Conservation (phyloP, 2,797 vertebrate species). For the Bryconaethiops microstoma region DNA sequence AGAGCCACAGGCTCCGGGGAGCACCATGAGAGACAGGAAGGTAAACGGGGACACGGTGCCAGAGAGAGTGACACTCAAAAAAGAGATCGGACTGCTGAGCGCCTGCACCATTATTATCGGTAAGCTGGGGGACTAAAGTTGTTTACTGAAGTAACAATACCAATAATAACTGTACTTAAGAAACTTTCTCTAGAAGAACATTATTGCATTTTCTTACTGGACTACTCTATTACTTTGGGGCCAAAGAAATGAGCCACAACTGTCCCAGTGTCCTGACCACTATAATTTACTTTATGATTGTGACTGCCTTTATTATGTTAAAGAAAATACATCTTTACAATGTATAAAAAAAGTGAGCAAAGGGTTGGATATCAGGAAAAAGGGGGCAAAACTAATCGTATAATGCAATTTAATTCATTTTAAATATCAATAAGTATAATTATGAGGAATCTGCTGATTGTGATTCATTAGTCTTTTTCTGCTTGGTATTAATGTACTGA, state of each 20-base stretch:
- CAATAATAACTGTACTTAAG: too few relatives aligned
- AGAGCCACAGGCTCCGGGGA: slow-evolving; percentile 54
- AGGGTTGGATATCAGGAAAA: too few relatives aligned
- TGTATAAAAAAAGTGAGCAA: too few relatives aligned
- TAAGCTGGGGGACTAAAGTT: slow-evolving; percentile 66
- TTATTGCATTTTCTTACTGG: not conserved
- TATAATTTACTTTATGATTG: too few relatives aligned
- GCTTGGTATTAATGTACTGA: not conserved
- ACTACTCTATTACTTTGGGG: not conserved
- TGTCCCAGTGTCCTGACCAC: not conserved
- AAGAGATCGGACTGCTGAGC: slow-evolving; percentile 94
- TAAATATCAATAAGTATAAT: too few relatives aligned
- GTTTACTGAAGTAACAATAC: not conserved
- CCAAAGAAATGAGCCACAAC: not conserved
- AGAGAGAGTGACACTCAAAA: slow-evolving; percentile 89
- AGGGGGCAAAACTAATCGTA: too few relatives aligned
- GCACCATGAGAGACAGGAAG: slow-evolving; percentile 55
- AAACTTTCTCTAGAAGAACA: not conserved
- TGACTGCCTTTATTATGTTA: too few relatives aligned
- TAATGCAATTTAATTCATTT: too few relatives aligned
- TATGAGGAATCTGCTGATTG: not conserved
- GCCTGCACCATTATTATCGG: slow-evolving; percentile 96
- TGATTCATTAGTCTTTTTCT: not conserved
- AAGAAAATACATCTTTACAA: too few relatives aligned
- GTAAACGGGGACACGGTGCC: slow-evolving; percentile 58